Evolutionary conservation across 2,113 vertebrate species (phyloP).

Genomic region (Trematomus loennbergii): DNA sequence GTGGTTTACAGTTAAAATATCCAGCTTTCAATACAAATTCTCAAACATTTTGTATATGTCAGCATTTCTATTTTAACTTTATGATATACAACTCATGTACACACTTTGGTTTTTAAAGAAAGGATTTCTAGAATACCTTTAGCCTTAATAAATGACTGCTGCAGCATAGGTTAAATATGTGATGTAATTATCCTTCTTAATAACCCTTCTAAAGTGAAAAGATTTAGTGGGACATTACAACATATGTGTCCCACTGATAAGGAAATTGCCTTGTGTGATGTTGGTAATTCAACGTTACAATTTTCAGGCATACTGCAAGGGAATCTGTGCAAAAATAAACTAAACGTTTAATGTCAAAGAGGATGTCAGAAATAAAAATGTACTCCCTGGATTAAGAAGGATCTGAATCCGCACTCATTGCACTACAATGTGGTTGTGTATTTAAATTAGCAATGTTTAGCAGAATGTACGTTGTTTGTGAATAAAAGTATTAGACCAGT

Average conservation of each 20-base stretch:
- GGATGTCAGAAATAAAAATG: slow-evolving; percentile 6
- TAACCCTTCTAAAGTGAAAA: slow-evolving; percentile 8
- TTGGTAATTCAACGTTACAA: background rate
- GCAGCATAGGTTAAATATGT: slow-evolving; percentile 6
- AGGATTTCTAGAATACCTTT: background rate
- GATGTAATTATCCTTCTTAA: background rate
- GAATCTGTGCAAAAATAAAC: background rate
- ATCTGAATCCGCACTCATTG: background rate
- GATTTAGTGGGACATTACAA: too few relatives aligned
- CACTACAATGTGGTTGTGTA: background rate
- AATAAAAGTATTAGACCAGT: background rate
- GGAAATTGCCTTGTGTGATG: slow-evolving; percentile 6
- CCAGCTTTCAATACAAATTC: background rate
- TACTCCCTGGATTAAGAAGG: background rate
- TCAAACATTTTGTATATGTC: slow-evolving; percentile 10
- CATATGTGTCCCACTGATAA: background rate
- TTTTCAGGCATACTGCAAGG: slow-evolving; percentile 3
- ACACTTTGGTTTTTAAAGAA: slow-evolving; percentile 6
- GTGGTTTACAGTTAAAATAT: slow-evolving; percentile 5
- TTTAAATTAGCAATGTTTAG: slow-evolving; percentile 1
- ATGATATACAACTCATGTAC: slow-evolving; percentile 15
- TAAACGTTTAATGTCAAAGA: background rate
- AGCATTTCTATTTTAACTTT: slow-evolving; percentile 16
- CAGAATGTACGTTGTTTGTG: background rate
- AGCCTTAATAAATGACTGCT: slow-evolving; percentile 3